Evolutionary conservation across 1,140 invertebrate species (phyloP).

Genomic region (Harpegnathos saltator): DNA sequence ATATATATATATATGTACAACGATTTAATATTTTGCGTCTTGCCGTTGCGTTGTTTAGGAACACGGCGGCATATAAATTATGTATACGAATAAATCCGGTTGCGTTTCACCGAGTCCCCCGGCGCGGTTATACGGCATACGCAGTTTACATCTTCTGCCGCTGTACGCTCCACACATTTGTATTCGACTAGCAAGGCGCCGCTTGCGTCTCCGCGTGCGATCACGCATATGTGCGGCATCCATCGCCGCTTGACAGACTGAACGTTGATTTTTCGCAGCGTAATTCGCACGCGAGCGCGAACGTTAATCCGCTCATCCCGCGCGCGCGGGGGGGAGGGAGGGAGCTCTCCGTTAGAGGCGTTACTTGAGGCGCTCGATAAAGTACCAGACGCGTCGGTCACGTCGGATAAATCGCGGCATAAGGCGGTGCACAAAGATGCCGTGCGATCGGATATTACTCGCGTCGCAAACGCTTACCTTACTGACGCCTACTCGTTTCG

Average conservation of each 20-base stretch:
- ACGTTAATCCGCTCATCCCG: not conserved
- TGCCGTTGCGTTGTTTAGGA: constrained; percentile 3
- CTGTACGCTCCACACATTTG: not conserved
- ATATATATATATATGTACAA: no score
- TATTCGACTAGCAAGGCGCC: not conserved
- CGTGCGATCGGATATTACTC: not conserved
- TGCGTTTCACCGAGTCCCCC: not conserved
- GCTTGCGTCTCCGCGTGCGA: not conserved
- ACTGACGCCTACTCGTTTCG: no score
- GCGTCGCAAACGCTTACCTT: no score
- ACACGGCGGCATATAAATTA: constrained; percentile 2
- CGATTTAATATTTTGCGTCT: not conserved
- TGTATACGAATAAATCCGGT: constrained; percentile 13
- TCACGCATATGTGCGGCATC: not conserved
- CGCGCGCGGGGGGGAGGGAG: no score
- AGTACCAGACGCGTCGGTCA: not conserved
- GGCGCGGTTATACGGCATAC: not conserved
- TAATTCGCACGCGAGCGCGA: not conserved
- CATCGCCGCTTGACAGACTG: not conserved
- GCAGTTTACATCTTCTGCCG: not conserved
- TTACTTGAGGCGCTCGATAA: not conserved
- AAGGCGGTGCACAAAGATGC: not conserved
- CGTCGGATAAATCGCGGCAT: no score
- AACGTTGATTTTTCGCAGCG: not conserved
- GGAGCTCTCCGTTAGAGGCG: no score